Conservation (phyloP, 2,888 invertebrate genomes). For the Meganola albula region DNA sequence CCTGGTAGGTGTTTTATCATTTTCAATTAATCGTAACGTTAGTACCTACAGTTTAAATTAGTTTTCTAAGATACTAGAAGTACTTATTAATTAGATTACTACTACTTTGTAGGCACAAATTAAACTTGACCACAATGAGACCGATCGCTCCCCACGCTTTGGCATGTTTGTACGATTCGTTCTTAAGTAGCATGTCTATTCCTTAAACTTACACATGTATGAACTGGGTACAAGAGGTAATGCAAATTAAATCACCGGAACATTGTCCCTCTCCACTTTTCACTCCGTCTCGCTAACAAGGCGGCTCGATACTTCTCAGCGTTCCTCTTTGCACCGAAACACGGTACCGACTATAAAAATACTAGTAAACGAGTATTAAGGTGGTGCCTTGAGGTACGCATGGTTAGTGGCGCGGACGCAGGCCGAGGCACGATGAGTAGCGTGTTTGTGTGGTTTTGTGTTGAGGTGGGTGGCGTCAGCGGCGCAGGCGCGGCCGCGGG, state of each 20-base stretch:
- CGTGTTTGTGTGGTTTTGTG: conserved; percentile 78
- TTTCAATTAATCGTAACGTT: too few species aligned
- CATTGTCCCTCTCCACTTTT: conserved; percentile 53
- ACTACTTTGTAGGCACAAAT: conserved; percentile 54
- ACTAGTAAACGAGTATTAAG: conserved; percentile 4
- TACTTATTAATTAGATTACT: too few species aligned
- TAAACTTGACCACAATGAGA: conserved; percentile 53
- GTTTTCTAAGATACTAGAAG: too few species aligned
- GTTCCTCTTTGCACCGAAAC: conserved; percentile 56
- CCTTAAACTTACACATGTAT: conserved; percentile 62
- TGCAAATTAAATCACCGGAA: conserved; percentile 61
- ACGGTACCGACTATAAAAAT: conserved; percentile 29
- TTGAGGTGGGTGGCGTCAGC: conserved; percentile 79
- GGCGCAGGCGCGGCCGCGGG: conserved; percentile 74
- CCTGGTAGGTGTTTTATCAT: too few species aligned
- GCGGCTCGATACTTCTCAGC: conserved; percentile 55
- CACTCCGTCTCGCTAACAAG: conserved; percentile 62
- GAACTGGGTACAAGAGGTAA: conserved; percentile 64
- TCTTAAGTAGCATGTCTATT: conserved; percentile 68
- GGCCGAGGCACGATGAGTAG: conserved; percentile 66
- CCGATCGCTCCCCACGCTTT: conserved; percentile 72
- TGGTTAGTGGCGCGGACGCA: conserved; percentile 32
- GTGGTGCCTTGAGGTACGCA: background rate
- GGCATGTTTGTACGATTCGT: conserved; percentile 70
- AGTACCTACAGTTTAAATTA: too few species aligned